Conservation (phyloP, 1,140 invertebrate genomes). For the Drosophila takahashii region DNA sequence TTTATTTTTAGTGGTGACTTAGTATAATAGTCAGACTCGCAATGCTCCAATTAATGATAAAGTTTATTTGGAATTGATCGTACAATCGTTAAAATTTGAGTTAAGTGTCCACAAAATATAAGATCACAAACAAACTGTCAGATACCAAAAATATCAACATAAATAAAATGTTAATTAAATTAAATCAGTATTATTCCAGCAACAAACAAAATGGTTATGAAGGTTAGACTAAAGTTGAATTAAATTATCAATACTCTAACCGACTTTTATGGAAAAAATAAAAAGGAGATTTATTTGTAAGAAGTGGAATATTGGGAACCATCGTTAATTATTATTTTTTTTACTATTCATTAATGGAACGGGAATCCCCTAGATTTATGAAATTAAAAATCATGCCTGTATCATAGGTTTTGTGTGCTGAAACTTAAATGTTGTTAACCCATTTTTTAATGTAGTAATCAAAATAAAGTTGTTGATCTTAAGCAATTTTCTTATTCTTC, state of each 20-base stretch:
- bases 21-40: not conserved
- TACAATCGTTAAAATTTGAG: conserved; percentile 25
- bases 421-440: not conserved
- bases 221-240: conserved; percentile 5
- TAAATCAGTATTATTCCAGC: conserved; percentile 22
- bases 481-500: not conserved
- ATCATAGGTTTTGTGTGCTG: not conserved
- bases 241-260: conserved; percentile 25
- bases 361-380: not conserved
- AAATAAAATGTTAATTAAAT: conserved; percentile 65
- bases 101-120: conserved; percentile 18
- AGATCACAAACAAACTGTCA: conserved; percentile 40
- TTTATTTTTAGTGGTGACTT: conserved; percentile 51
- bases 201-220: conserved; percentile 5
- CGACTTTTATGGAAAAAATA: not conserved
- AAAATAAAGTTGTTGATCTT: too few relatives aligned
- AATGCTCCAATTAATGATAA: conserved; percentile 41
- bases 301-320: not conserved
- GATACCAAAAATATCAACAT: conserved; percentile 46
- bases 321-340: not conserved
- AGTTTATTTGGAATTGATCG: conserved; percentile 21
- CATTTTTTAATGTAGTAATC: not conserved
- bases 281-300: not conserved
- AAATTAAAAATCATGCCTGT: not conserved
- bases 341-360: not conserved